These are phyloP conservation scores for Andrena trimmerana DNA, from an alignment of 2,888 invertebrate genomes.

Conservation along the genomic window DNA sequence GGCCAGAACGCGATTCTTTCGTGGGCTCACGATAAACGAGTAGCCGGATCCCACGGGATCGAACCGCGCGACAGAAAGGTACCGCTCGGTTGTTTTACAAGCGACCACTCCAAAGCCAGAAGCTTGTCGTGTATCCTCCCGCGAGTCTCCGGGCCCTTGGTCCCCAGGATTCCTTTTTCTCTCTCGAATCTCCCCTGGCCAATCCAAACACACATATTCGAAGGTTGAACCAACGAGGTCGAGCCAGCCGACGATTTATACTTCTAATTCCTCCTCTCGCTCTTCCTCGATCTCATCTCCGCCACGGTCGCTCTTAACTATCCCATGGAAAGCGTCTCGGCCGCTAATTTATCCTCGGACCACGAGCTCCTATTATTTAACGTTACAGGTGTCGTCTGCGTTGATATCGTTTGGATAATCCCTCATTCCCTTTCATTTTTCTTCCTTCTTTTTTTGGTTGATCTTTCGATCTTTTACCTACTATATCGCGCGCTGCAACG, in stretches of 20 bases:
- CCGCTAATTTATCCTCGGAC: slow-evolving; percentile 48
- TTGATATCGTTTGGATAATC: slow-evolving; percentile 15
- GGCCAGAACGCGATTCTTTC: slow-evolving; percentile 53
- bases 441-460: neutral
- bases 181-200: slow-evolving; percentile 61
- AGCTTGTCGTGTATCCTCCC: slow-evolving; percentile 77
- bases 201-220: slow-evolving; percentile 68
- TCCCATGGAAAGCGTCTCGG: slow-evolving; percentile 39
- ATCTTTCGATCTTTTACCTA: neutral
- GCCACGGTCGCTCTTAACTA: slow-evolving; percentile 29
- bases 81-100: slow-evolving; percentile 78
- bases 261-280: slow-evolving; percentile 63
- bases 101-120: slow-evolving; percentile 77
- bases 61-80: slow-evolving; percentile 75
- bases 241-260: slow-evolving; percentile 69
- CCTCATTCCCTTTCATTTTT: neutral
- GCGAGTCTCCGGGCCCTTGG: slow-evolving; percentile 68
- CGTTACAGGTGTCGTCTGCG: neutral
- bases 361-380: slow-evolving; percentile 21
- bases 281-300: slow-evolving; percentile 64
- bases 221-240: slow-evolving; percentile 70
- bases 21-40: slow-evolving; percentile 65
- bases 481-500: no score
- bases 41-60: slow-evolving; percentile 76
- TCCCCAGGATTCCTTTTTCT: slow-evolving; percentile 71